Conservation (phyloP, 2,888 invertebrate genomes). For the Drosophila paracracens region DNA sequence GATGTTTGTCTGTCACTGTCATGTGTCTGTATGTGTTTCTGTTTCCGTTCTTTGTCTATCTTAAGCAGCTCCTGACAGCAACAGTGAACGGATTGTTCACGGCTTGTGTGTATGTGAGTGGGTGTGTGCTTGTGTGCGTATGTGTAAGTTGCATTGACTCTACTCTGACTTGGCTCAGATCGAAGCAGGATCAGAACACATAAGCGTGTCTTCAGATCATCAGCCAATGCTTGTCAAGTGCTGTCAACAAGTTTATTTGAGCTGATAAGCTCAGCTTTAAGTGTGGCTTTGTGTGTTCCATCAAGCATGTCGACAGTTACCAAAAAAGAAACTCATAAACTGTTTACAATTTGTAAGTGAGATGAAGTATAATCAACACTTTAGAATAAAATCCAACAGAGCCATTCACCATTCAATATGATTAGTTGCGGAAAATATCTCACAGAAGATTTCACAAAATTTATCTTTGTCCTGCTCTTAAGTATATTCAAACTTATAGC, state of each 20-base stretch:
- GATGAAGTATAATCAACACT: background rate
- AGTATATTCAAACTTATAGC: background rate
- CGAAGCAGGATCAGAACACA: background rate
- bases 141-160: background rate
- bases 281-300: background rate
- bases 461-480: background rate
- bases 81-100: conserved; percentile 9
- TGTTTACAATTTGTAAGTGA: background rate
- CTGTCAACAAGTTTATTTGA: background rate
- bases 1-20: conserved; percentile 32
- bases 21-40: conserved; percentile 18
- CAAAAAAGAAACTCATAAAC: background rate
- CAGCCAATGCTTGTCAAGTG: background rate
- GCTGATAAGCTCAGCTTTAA: background rate
- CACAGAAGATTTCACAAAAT: background rate
- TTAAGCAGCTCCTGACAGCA: conserved; percentile 20
- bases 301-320: background rate
- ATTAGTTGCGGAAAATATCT: background rate
- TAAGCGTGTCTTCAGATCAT: background rate
- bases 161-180: background rate
- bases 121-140: background rate
- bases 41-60: conserved; percentile 24
- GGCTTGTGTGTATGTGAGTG: background rate
- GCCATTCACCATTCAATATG: background rate
- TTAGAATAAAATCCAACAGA: background rate